These are phyloP conservation scores for Heliangelus exortis DNA, from an alignment of 2,797 vertebrate genomes.

Conservation along the genomic window DNA sequence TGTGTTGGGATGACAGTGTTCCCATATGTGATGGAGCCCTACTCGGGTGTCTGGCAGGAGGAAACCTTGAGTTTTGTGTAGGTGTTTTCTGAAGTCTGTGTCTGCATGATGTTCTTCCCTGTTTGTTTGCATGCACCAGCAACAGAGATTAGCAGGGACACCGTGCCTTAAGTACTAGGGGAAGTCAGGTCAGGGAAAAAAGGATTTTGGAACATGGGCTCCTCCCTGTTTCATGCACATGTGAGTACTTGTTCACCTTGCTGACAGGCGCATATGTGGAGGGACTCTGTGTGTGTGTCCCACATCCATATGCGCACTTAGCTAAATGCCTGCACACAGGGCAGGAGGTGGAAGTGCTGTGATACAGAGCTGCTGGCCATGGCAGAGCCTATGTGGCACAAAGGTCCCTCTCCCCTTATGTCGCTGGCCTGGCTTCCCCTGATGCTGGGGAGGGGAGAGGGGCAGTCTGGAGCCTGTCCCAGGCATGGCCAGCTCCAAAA, in stretches of 20 bases:
- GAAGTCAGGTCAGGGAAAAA: neutral
- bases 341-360: neutral
- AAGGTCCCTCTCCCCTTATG: neutral
- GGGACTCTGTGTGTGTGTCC: neutral
- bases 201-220: neutral
- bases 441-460: neutral
- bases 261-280: neutral
- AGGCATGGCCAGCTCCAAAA: rapidly evolving
- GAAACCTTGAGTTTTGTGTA: neutral
- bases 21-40: neutral
- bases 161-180: rapidly evolving
- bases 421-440: neutral
- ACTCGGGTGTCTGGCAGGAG: neutral
- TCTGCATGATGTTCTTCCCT: neutral
- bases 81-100: neutral
- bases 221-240: neutral
- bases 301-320: neutral
- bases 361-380: rapidly evolving
- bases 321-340: neutral
- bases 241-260: neutral
- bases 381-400: neutral
- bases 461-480: neutral
- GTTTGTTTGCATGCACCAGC: neutral
- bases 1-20: neutral
- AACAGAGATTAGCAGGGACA: neutral